Percentiles rank a stretch among this genome's conserved stretches.
Conservation (phyloP, 2,797 vertebrate species). For the Anabas testudineus region DNA sequence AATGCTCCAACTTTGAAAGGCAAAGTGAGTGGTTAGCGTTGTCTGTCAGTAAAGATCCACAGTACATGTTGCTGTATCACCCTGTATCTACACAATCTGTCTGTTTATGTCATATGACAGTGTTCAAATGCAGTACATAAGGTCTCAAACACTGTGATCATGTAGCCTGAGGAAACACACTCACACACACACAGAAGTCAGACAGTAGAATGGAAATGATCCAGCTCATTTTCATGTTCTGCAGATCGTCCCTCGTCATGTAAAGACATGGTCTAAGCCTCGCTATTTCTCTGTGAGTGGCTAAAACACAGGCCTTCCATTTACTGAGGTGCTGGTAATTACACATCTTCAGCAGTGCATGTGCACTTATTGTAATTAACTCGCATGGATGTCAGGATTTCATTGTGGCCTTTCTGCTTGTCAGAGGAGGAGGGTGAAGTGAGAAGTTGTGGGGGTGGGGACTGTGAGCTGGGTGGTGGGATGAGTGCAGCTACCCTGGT, state of each 20-base stretch:
- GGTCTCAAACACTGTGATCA: constrained; percentile 17
- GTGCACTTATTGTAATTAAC: constrained; percentile 82
- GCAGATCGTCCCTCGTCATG: constrained; percentile 20
- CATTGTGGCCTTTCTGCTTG: constrained; percentile 66
- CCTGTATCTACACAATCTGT: background rate
- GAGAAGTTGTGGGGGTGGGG: constrained; percentile 40
- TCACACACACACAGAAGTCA: background rate
- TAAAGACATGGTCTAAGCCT: constrained; percentile 27
- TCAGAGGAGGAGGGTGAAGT: constrained; percentile 38
- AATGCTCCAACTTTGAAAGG: constrained; percentile 39
- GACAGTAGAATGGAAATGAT: constrained; percentile 23
- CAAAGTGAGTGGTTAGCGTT: constrained; percentile 20
- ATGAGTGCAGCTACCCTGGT: background rate
- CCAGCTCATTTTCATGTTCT: background rate
- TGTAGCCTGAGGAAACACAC: background rate
- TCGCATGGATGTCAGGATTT: constrained; percentile 74
- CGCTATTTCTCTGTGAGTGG: constrained; percentile 35
- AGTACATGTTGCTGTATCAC: background rate
- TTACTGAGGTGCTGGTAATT: constrained; percentile 74
- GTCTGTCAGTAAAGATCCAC: background rate
- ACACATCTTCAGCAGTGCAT: constrained; percentile 67
- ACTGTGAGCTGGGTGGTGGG: constrained; percentile 11
- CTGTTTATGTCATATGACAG: background rate
- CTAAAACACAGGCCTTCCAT: constrained; percentile 52
- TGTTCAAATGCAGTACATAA: background rate